A percentile compares a stretch with the other conserved stretches of the same genome.
These are phyloP conservation scores for Sesamia nonagrioides DNA, from an alignment of 1,140 invertebrate species.

Conservation along the genomic window DNA sequence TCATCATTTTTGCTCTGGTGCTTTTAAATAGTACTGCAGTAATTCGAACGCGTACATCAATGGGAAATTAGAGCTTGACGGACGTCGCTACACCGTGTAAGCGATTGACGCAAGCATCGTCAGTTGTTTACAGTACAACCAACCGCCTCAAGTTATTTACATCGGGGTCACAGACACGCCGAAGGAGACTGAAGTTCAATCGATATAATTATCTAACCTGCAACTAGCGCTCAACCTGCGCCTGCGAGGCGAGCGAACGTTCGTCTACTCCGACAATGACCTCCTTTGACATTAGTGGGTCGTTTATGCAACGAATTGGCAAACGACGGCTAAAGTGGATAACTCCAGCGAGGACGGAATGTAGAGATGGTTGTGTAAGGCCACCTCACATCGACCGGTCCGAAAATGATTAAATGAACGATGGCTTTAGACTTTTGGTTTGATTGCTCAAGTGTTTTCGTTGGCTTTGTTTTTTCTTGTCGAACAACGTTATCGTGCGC, in stretches of 20 bases:
- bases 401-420: slow-evolving; percentile 45
- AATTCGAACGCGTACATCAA: slow-evolving; percentile 70
- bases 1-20: slow-evolving; percentile 48
- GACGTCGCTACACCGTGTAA: slow-evolving; percentile 57
- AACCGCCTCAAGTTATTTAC: slow-evolving; percentile 85
- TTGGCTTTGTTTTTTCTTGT: slow-evolving; percentile 54
- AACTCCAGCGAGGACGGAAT: slow-evolving; percentile 69
- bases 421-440: slow-evolving; percentile 38
- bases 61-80: slow-evolving; percentile 63
- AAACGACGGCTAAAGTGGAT: slow-evolving; percentile 71
- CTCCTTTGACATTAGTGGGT: slow-evolving; percentile 81
- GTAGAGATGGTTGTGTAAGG: slow-evolving; percentile 77
- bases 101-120: slow-evolving; percentile 81
- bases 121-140: slow-evolving; percentile 83
- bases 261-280: slow-evolving; percentile 79
- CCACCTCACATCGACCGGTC: slow-evolving; percentile 54
- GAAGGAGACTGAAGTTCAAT: slow-evolving; percentile 81
- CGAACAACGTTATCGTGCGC: slow-evolving; percentile 65
- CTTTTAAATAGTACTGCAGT: slow-evolving; percentile 64
- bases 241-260: slow-evolving; percentile 60
- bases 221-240: slow-evolving; percentile 62
- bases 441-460: slow-evolving; percentile 53
- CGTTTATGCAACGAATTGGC: slow-evolving; percentile 82
- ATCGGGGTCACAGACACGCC: slow-evolving; percentile 86
- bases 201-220: slow-evolving; percentile 81